Base-by-base conservation (phyloP, 2,113 vertebrate species). In the Aspiorhynchus laticeps region DNA sequence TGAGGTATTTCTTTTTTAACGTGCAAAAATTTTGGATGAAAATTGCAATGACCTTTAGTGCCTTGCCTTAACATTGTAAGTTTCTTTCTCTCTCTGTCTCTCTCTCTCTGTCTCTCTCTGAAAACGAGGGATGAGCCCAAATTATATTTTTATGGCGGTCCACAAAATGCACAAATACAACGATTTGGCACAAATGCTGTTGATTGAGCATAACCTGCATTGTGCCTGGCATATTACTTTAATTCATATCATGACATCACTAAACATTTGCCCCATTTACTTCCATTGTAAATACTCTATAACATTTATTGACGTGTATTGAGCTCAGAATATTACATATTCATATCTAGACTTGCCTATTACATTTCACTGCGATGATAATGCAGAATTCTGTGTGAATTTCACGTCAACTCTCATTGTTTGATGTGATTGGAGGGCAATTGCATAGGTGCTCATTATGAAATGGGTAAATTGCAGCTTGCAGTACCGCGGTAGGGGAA, bases 401-500 rank as follows among this genome's bases (percentile, higher is more conserved):
- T 74, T 26, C 8, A 59, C 7, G 4, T 10, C 14, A 10, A 10
- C 69, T 28, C 63, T 24, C 46, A 24, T 46, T 15, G 19, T 24
- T 71, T 46, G 7, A 10, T n/a, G 46, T 46, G 67, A 56, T 73
- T 24, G 63, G 63, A 71, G 26, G 67, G 43, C 43, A n/a, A 4
- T 31, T 59, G 5, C 33, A 59, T 56, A 59, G 48, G 31, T 84
- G 33, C 48, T 83, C 63, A 83, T 83, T 73, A 74, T 2, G 9
- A 59, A 74, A 84, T 74, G 14, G 26, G 82, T 73, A 74, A 84
- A 84, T 84, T 84, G 31, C 83, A 51, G 41, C 65, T 46, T 51
- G 10, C 81, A 71, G 26, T 24, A 51, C 26, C 1, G 14, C 2
- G 41, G 21, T 21, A 67, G 26, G 8, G 3, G 26, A 48, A 71